These are phyloP conservation scores for Ceryle rudis DNA, from an alignment of 2,797 vertebrate species.

Conservation along the genomic window DNA sequence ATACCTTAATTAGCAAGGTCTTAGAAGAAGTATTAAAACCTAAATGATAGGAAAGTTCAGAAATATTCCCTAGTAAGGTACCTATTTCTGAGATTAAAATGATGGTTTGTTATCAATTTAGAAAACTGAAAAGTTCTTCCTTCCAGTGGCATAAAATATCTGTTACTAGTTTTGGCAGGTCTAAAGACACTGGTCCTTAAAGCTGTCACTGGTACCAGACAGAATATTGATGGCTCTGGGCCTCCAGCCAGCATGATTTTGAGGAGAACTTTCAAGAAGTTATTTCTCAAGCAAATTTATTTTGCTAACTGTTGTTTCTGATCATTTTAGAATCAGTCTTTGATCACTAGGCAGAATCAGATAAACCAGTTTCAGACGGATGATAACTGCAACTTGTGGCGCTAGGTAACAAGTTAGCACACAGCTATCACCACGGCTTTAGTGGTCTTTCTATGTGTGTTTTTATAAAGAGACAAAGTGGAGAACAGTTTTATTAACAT, in stretches of 20 bases:
- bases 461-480: slow-evolving; percentile 49
- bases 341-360: background rate
- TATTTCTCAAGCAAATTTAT: slow-evolving; percentile 1
- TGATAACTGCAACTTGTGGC: slow-evolving; percentile 2
- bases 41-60: background rate
- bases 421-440: slow-evolving; percentile 10
- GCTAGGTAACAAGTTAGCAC: slow-evolving; percentile 17
- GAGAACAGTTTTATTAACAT: slow-evolving; percentile 54
- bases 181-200: slow-evolving; percentile 27
- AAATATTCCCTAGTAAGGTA: background rate
- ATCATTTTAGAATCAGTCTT: background rate
- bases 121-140: background rate
- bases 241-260: background rate
- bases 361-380: background rate
- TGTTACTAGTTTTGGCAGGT: background rate
- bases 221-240: slow-evolving; percentile 1
- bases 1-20: background rate
- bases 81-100: background rate
- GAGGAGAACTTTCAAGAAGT: background rate
- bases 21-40: background rate
- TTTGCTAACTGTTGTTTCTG: background rate
- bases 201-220: slow-evolving; percentile 14
- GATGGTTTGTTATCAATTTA: background rate
- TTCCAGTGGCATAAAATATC: background rate
- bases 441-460: slow-evolving; percentile 19